These are phyloP conservation scores for Holacanthus passer DNA, from an alignment of 2,113 vertebrate genomes.

Conservation along the genomic window DNA sequence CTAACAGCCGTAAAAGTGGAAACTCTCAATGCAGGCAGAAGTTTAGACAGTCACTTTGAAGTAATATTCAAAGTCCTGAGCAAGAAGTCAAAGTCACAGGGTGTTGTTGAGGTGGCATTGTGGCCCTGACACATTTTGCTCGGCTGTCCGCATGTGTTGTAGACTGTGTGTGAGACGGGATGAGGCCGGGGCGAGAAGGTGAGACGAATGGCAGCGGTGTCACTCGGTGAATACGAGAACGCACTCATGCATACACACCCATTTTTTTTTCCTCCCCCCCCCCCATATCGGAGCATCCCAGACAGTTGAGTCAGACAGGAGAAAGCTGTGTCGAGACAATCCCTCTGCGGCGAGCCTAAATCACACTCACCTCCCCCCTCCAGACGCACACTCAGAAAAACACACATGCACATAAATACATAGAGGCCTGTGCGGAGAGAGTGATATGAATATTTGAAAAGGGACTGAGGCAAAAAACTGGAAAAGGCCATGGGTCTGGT, in stretches of 20 bases:
- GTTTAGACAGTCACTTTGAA: slow-evolving; percentile 55
- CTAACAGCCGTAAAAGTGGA: background rate
- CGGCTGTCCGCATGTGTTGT: slow-evolving; percentile 58
- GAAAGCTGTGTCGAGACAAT: slow-evolving; percentile 70
- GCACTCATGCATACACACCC: slow-evolving; percentile 63
- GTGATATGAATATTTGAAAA: slow-evolving; percentile 70
- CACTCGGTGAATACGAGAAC: slow-evolving; percentile 59
- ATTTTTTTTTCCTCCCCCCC: background rate
- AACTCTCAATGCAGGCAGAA: slow-evolving; percentile 25
- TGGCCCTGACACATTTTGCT: slow-evolving; percentile 53
- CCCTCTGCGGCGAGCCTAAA: slow-evolving; percentile 44
- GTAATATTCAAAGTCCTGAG: slow-evolving; percentile 59
- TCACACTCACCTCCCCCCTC: background rate
- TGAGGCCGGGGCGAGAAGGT: slow-evolving; percentile 44
- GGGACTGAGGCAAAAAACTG: slow-evolving; percentile 49
- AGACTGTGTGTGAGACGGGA: slow-evolving; percentile 53
- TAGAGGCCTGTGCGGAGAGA: slow-evolving; percentile 52
- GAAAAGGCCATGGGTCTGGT: slow-evolving; percentile 62
- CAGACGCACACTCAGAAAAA: slow-evolving; percentile 18
- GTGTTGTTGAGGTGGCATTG: slow-evolving; percentile 43
- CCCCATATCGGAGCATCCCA: slow-evolving; percentile 53
- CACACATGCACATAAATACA: slow-evolving; percentile 17
- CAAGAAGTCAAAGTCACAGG: slow-evolving; percentile 62
- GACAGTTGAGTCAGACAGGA: slow-evolving; percentile 69
- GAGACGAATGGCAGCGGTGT: slow-evolving; percentile 60